Base-by-base conservation (phyloP, 2,888 invertebrate genomes). In the Gymnoscelis rufifasciata region DNA sequence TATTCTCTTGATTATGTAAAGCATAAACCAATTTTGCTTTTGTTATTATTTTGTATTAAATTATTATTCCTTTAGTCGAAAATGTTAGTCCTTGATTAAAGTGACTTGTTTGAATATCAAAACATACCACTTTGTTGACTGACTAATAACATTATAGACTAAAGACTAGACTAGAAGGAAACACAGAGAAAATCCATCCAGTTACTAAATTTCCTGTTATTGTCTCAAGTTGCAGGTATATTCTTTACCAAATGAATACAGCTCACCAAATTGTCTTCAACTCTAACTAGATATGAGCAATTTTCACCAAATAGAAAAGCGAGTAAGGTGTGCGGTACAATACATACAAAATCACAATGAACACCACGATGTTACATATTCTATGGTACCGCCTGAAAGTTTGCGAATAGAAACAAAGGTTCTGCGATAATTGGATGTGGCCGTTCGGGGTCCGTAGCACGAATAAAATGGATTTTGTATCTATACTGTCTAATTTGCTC, bases 341-440 rank as follows among this genome's bases (percentile, higher is more conserved):
- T 68, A 55, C 62, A 43, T 63, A 59, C 60, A 59, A 63, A 55
- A 48, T 57, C 58, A 57, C 57, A 57, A 57, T 60, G 63, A 65
- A 57, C 55, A 58, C 54, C 51, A 33, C 59, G 53, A 59, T 58
- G 64, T 66, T 64, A 63, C 66, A 67, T 68, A 70, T 69, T 64
- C 68, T 63, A 68, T 69, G 60, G 68, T 62, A 61, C 59, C 57
- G 59, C 65, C 60, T 65, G 68, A 66, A 49, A 50, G 41, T 50
- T 63, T 61, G 38, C 56, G 68, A 76, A 73, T 77, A 68, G 78
- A 77, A 83, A 86, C 86, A 86, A 84, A 83, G 80, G 78, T 74
- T 75, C 71, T 78, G 75, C 78, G 83, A 83, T 88, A 88, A 88
- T 88, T 86, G 86, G 87, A 83, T 75, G 84, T 78, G 86, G 83